Base-by-base conservation (phyloP, 2,113 vertebrate genomes). In the Noctilio leporinus region DNA sequence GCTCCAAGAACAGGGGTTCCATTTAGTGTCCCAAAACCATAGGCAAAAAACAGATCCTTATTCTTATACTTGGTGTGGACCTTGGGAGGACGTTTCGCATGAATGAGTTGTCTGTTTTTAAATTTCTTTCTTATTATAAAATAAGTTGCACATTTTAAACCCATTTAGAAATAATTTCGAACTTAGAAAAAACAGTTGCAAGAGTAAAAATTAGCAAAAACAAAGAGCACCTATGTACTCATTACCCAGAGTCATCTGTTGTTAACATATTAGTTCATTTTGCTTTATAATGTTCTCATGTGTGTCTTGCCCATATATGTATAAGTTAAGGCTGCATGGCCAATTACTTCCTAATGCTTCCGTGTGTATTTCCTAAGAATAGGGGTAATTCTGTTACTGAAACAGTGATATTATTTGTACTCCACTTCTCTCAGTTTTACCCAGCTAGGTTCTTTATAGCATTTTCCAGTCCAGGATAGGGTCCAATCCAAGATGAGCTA, bases 81-180 rank as follows among this genome's bases (percentile, higher is more conserved):
- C 17, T 95, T 82, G 24, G 17, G 51, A 70, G 33, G 15, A 77
- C 11, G 17, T 65, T 70, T 64, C 89, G 45, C 80, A 26, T 89
- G 35, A 78, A 43, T 43, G 26, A 80, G 45, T 89, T 55, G 22
- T 1, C 40, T 49, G 1, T 10, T 94, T 94, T 76, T 87, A 43
- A 51, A 73, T 47, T 89, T 0, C 49, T 92, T 86, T 67, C 40
- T 95, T 76, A 38, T 78, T 91, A 14, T 67, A 82, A 95, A 82
- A 47, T 76, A 10, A 72, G 35, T 94, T 94, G 9, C 0, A 24
- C 77, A 9, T 59, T 95, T 94, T 57, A 64, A 84, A 94, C 40
- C 10, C 75, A 22, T 78, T 93, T 85, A 65, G 51, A 94, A 89
- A 87, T 88, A 91, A 72, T 62, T n/a, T 59, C 20, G 64, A 94